Percentiles rank a stretch among this genome's conserved stretches.
phyloP scores from a whole-genome alignment of 1,140 invertebrate genomes.

The Dermatophagoides farinae region DNA sequence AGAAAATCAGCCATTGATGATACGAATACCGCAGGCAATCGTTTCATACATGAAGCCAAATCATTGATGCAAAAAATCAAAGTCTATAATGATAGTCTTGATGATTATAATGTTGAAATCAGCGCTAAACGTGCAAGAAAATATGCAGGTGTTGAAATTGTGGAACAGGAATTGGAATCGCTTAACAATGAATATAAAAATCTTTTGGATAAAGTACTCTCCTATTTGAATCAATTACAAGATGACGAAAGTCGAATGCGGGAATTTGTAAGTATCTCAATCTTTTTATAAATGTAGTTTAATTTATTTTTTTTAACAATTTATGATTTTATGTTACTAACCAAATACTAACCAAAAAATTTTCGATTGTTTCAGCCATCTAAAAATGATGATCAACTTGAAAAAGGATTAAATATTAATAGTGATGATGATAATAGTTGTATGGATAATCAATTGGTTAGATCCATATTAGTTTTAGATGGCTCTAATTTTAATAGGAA shows the following conservation, averaged over 20 bases:
- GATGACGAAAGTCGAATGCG: conserved; percentile 35
- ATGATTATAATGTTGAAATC: conserved; percentile 40
- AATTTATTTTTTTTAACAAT: conserved; percentile 23
- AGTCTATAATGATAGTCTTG: conserved; percentile 66
- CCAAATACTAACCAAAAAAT: not conserved
- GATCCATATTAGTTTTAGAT: too few relatives aligned
- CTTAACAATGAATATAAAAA: conserved; percentile 55
- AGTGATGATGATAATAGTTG: not conserved
- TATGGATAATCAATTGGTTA: not conserved
- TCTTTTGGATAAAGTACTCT: conserved; percentile 47
- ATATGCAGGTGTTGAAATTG: conserved; percentile 45
- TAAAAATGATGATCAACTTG: not conserved
- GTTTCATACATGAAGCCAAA: conserved; percentile 91
- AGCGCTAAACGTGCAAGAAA: conserved; percentile 26
- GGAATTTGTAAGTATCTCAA: conserved; percentile 30
- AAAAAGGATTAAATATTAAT: not conserved
- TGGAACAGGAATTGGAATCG: conserved; percentile 61
- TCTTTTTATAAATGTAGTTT: too few relatives aligned
- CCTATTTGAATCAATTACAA: conserved; percentile 37
- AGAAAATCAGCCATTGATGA: conserved; percentile 77
- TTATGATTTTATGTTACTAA: not conserved
- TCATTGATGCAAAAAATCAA: conserved; percentile 68
- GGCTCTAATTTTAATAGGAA: too few relatives aligned
- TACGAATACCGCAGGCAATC: conserved; percentile 78
- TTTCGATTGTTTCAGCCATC: not conserved